These are phyloP conservation scores for Anarhynchus alexandrinus DNA, from an alignment of 2,113 vertebrate genomes.

Conservation along the genomic window DNA sequence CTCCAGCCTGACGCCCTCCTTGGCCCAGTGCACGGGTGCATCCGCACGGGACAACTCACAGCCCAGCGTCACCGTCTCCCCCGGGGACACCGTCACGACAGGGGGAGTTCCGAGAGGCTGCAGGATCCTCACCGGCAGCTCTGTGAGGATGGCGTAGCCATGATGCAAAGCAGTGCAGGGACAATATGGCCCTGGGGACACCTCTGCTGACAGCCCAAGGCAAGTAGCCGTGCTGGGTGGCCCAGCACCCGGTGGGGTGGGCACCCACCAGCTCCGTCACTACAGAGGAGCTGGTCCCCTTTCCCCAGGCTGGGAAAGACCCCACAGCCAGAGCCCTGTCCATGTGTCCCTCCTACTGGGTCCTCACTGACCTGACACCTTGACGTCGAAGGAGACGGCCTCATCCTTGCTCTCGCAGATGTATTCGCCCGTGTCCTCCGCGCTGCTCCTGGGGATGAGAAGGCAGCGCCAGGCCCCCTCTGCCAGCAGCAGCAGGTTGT, in stretches of 20 bases:
- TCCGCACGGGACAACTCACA: conserved; percentile 78
- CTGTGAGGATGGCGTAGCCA: conserved; percentile 16
- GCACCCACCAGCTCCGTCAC: neutral
- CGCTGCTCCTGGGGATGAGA: conserved; percentile 72
- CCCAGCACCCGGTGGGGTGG: too few relatives aligned
- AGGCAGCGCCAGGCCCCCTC: conserved; percentile 76
- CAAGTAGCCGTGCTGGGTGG: rapidly evolving
- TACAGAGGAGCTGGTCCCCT: neutral
- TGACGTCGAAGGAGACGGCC: conserved; percentile 80
- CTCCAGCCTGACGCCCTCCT: conserved; percentile 62
- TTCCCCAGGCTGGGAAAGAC: neutral
- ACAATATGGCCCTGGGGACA: neutral
- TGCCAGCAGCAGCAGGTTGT: conserved; percentile 71
- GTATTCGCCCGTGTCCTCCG: conserved; percentile 81
- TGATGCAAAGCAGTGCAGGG: neutral
- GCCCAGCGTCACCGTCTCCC: conserved; percentile 66
- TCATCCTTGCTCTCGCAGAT: conserved; percentile 86
- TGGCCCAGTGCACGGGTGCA: conserved; percentile 55
- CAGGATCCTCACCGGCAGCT: conserved; percentile 71
- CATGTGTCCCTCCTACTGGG: neutral
- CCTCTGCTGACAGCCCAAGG: neutral
- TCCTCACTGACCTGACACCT: conserved; percentile 80
- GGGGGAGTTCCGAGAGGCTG: conserved; percentile 44
- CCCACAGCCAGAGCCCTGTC: neutral
- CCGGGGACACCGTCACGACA: neutral